These are phyloP conservation scores for Lordiphosa collinella DNA, from an alignment of 1,140 invertebrate genomes.

Conservation along the genomic window DNA sequence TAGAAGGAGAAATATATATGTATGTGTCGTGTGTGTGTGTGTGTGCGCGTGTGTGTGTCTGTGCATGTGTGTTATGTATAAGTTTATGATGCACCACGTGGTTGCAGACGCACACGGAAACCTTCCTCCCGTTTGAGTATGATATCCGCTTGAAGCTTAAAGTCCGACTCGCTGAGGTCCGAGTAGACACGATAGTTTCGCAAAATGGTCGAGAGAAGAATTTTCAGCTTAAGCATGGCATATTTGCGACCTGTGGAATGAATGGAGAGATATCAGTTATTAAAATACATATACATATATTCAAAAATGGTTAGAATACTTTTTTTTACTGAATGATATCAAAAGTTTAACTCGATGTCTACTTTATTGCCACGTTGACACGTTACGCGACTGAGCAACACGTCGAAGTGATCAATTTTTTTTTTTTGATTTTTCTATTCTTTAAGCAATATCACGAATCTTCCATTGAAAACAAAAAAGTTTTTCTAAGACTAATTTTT, in stretches of 20 bases:
- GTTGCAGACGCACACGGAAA: constrained; percentile 86
- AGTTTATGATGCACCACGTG: constrained; percentile 80
- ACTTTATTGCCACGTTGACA: no score
- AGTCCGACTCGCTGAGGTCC: constrained; percentile 85
- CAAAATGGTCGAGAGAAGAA: constrained; percentile 91
- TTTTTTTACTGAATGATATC: background rate
- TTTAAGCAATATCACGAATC: no score
- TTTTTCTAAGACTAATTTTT: no score
- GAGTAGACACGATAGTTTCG: constrained; percentile 88
- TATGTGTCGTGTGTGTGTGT: constrained; percentile 27
- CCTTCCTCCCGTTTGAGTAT: constrained; percentile 90
- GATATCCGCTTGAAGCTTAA: constrained; percentile 88
- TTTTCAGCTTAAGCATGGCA: constrained; percentile 92
- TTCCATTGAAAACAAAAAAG: no score
- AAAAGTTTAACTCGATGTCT: no score
- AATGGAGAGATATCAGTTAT: background rate
- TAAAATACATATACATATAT: no score
- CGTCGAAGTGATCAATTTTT: no score
- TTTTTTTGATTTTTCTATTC: no score
- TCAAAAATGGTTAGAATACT: no score
- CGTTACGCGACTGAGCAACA: no score
- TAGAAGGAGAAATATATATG: constrained; percentile 39
- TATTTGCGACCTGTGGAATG: constrained; percentile 87
- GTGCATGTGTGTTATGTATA: constrained; percentile 23
- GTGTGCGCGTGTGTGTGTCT: constrained; percentile 23